phyloP scores from a whole-genome alignment of 2,113 vertebrate genomes.

The Desmodus rotundus region DNA sequence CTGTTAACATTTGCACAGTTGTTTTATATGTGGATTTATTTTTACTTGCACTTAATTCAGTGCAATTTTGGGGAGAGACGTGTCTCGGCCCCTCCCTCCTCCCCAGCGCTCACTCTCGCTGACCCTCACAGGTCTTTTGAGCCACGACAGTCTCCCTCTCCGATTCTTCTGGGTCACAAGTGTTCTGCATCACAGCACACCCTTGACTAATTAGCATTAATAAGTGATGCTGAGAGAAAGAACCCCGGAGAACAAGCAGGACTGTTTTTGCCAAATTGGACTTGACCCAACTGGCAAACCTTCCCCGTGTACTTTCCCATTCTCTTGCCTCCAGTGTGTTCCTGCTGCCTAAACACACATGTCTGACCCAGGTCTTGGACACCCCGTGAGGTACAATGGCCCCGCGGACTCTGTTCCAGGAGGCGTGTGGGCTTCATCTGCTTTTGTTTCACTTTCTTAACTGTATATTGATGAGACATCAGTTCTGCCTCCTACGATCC shows the following conservation, averaged over 20 bases:
- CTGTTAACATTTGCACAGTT: slow-evolving; percentile 33
- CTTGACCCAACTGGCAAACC: neutral
- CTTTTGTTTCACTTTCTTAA: neutral
- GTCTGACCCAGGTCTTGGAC: neutral
- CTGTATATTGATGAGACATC: no score
- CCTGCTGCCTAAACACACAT: neutral
- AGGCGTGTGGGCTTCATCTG: neutral
- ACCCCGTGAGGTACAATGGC: neutral
- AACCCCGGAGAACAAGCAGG: neutral
- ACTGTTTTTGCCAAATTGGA: slow-evolving; percentile 43
- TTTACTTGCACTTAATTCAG: slow-evolving; percentile 56
- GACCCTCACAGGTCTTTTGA: neutral
- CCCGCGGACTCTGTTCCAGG: neutral
- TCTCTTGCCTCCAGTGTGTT: neutral
- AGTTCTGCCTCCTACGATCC: neutral
- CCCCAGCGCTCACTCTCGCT: neutral
- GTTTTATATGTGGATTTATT: slow-evolving; percentile 64
- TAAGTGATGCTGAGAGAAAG: slow-evolving; percentile 22
- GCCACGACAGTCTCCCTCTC: slow-evolving; percentile 28
- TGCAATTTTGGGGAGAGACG: slow-evolving; percentile 47
- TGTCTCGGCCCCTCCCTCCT: neutral
- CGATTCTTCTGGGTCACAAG: neutral
- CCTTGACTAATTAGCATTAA: slow-evolving; percentile 31
- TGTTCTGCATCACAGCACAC: slow-evolving; percentile 43
- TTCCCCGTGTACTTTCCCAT: neutral